Evolutionary conservation across 2,888 invertebrate species (phyloP).

Genomic region (Drosophila lutescens): DNA sequence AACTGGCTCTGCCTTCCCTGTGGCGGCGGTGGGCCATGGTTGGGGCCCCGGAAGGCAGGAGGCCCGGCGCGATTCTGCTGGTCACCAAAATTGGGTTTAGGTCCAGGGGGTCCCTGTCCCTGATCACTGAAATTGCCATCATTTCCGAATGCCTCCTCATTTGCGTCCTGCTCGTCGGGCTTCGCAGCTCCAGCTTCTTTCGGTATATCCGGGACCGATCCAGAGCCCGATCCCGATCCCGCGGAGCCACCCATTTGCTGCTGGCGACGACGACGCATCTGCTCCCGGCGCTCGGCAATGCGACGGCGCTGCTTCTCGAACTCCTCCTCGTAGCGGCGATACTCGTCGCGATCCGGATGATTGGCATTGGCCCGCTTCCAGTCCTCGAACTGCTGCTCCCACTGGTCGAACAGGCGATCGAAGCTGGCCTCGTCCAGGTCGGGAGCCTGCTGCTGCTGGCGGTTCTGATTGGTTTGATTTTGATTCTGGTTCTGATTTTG

Average conservation of each 20-base stretch:
- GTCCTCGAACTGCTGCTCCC: constrained; percentile 95
- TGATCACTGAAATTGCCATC: background rate
- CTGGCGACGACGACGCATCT: constrained; percentile 88
- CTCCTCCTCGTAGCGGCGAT: constrained; percentile 93
- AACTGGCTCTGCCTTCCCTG: background rate
- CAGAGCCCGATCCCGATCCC: background rate
- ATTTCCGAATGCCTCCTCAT: background rate
- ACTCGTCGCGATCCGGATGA: constrained; percentile 95
- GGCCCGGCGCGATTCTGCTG: background rate
- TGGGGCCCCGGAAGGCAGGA: background rate
- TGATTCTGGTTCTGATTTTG: too few relatives aligned
- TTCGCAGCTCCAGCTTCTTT: background rate
- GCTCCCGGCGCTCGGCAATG: constrained; percentile 91
- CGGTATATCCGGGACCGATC: background rate
- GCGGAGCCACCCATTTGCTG: constrained; percentile 33
- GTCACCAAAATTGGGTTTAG: background rate
- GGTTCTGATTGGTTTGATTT: constrained; percentile 90
- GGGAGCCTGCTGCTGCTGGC: constrained; percentile 87
- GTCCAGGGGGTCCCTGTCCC: background rate
- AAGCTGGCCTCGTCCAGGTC: constrained; percentile 91
- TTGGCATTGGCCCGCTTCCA: constrained; percentile 96
- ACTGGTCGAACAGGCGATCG: constrained; percentile 94
- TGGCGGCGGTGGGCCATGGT: constrained; percentile 1
- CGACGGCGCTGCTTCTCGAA: constrained; percentile 94
- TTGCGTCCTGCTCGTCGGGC: background rate